Evolutionary conservation across 1,140 invertebrate species (phyloP), one percentile per base, ranked within the genome.

Genomic region (Drosophila fuyamai): DNA sequence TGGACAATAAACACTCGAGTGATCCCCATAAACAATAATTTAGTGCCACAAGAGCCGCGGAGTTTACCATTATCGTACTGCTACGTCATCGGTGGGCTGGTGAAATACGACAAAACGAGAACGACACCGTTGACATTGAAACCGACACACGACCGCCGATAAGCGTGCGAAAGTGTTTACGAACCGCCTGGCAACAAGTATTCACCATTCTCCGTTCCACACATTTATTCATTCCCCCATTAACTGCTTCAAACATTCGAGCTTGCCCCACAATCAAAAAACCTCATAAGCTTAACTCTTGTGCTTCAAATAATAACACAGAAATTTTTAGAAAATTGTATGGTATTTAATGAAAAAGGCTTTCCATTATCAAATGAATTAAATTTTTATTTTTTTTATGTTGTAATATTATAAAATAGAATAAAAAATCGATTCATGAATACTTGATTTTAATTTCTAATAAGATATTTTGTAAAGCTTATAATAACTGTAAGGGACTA

Each of bases 101-200:
- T 86, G 83, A 85, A 85, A 86, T 81, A 65, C 40, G 36, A 48
- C 7, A 54, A 57, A 59, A 54, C 29, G 55, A 63, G 78, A 83
- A 83, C 83, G 83, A 86, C 83, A 79, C 84, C 62, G 38, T 88
- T 89, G 83, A 88, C 83, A 88, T 88, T 88, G 83, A 89, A 89
- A 89, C 46, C 57, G 46, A 54, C 38, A 32, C 59, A 43, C 40
- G 35, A 14, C 63, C 62, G 14, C 50, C 66, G 82, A 81, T 85
- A 81, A 85, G 74, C 79, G 66, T 51, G 53, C 71, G 66, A 79
- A 70, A 53, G 44, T 59, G 51, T 54, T 55, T 47, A 27, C 57
- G n/a, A 43, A 10, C 54, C 57, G 84, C 83, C 40, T 88, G 76
- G 80, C 76, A 88, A 88, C 83, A 88, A 68, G 47, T 75, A 12